A percentile compares a stretch with the other conserved stretches of the same genome.
These are phyloP conservation scores for Pheosia gnoma DNA, from an alignment of 2,888 invertebrate genomes.

Conservation along the genomic window DNA sequence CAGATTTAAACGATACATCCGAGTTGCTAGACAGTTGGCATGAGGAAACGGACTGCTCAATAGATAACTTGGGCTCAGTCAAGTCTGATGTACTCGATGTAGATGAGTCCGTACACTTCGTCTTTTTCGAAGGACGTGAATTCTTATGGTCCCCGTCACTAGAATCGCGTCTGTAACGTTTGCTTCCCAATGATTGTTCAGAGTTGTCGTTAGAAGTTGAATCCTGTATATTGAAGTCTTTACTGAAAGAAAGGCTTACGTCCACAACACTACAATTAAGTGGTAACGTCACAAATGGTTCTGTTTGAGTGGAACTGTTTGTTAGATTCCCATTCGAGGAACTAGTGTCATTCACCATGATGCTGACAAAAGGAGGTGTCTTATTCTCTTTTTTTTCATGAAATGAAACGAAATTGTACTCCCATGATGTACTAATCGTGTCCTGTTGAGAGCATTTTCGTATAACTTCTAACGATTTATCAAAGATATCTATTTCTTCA, in stretches of 20 bases:
- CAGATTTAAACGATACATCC: constrained; percentile 72
- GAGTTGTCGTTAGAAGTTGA: constrained; percentile 56
- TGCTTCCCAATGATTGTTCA: constrained; percentile 52
- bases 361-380: constrained; percentile 65
- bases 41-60: constrained; percentile 43
- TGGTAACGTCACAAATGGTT: constrained; percentile 46
- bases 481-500: constrained; percentile 41
- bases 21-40: constrained; percentile 62
- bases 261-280: constrained; percentile 51
- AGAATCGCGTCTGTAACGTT: constrained; percentile 62
- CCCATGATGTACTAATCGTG: constrained; percentile 66
- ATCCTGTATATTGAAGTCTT: constrained; percentile 57
- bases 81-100: constrained; percentile 60
- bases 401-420: constrained; percentile 52
- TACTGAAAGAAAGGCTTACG: constrained; percentile 61
- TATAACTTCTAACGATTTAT: constrained; percentile 66
- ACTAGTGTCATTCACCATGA: constrained; percentile 59
- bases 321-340: constrained; percentile 42
- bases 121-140: constrained; percentile 63
- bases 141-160: constrained; percentile 53
- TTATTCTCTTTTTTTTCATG: constrained; percentile 52
- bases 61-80: constrained; percentile 44
- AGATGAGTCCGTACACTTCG: constrained; percentile 60
- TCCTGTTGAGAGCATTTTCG: constrained; percentile 59
- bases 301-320: constrained; percentile 64